A percentile compares a stretch with the other conserved stretches of the same genome.
phyloP scores from a whole-genome alignment of 2,113 vertebrate species.

The Microcebus griseorufus region DNA sequence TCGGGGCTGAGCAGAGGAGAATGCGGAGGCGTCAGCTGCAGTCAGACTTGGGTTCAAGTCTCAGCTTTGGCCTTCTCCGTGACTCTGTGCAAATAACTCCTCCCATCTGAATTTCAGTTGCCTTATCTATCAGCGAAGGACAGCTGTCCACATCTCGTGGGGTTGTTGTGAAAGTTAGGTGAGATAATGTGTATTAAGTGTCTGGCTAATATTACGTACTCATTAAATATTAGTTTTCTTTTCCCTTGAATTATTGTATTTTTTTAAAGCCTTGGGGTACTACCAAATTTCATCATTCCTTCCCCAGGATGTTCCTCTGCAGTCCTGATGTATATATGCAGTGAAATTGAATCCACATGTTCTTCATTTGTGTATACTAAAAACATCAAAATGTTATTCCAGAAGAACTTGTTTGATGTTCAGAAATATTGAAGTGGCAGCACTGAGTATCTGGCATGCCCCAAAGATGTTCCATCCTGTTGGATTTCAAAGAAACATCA shows the following conservation, averaged over 20 bases:
- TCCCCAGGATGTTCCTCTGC: background rate
- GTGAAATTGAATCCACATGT: background rate
- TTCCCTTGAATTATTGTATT: background rate
- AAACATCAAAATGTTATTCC: background rate
- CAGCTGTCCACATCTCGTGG: background rate
- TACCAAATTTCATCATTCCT: background rate
- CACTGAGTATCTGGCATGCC: background rate
- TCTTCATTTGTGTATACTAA: conserved; percentile 3
- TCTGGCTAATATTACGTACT: background rate
- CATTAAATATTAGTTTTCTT: background rate
- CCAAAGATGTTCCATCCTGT: background rate
- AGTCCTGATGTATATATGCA: background rate
- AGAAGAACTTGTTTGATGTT: background rate
- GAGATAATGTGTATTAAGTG: background rate
- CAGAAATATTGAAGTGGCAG: background rate
- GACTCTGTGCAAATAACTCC: background rate
- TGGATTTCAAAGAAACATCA: background rate
- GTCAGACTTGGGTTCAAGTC: background rate
- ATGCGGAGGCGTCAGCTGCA: fast-evolving
- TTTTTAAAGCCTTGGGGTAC: background rate
- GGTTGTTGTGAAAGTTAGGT: too few species aligned
- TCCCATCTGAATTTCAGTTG: background rate
- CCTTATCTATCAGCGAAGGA: background rate
- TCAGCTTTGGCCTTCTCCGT: background rate
- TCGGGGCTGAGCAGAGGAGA: background rate